phyloP scores from a whole-genome alignment of 1,140 invertebrate genomes.

The Rhyacophila brunnea region DNA sequence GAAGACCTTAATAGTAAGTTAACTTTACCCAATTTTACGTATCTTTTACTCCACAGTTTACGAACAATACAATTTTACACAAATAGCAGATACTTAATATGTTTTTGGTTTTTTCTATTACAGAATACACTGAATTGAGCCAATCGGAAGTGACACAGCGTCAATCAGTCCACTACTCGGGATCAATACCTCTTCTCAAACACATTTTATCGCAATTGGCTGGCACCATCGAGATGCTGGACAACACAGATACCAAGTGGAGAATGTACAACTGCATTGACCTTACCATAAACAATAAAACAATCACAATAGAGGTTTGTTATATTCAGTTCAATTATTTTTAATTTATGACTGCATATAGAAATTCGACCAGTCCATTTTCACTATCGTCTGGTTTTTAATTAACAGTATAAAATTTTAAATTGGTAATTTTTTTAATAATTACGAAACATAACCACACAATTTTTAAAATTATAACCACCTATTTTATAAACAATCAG shows the following conservation, averaged over 20 bases:
- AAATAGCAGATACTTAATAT: not conserved
- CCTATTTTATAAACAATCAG: too few relatives aligned
- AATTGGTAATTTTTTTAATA: too few relatives aligned
- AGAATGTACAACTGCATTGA: conserved; percentile 79
- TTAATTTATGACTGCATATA: too few relatives aligned
- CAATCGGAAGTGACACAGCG: conserved; percentile 91
- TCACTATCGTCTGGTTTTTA: too few relatives aligned
- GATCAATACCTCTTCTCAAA: conserved; percentile 74
- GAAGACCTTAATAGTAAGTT: conserved; percentile 83
- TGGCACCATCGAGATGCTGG: conserved; percentile 73
- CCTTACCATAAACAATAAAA: conserved; percentile 79
- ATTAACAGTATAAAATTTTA: too few relatives aligned
- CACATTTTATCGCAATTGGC: conserved; percentile 83
- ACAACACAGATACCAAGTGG: conserved; percentile 65
- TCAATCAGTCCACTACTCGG: conserved; percentile 84
- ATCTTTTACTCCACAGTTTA: conserved; percentile 18
- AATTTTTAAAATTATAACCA: too few relatives aligned
- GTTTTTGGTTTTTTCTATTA: conserved; percentile 35
- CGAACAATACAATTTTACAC: not conserved
- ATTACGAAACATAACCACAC: too few relatives aligned
- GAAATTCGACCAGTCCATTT: too few relatives aligned
- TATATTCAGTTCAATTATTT: not conserved
- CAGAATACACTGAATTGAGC: conserved; percentile 94
- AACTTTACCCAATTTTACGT: not conserved
- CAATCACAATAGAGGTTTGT: conserved; percentile 77